A percentile compares a stretch with the other conserved stretches of the same genome.
Evolutionary conservation across 2,888 invertebrate species (phyloP).

Genomic region (Sepiola atlantica): DNA sequence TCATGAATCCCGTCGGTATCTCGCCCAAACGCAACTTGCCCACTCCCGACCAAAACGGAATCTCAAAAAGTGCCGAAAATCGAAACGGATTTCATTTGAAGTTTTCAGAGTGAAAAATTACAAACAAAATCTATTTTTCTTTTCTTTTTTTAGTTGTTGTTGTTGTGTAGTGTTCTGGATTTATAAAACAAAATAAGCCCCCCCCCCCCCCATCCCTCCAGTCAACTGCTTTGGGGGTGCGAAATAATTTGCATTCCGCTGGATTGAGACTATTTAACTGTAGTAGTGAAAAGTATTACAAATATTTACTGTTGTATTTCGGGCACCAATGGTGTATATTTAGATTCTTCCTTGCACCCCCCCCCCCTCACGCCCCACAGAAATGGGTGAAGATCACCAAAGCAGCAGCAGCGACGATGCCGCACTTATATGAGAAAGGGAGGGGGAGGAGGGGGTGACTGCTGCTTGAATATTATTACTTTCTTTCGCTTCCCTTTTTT

Average conservation of each 20-base stretch:
- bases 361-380: background rate
- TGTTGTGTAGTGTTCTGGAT: too few relatives aligned
- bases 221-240: background rate
- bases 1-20: too few relatives aligned
- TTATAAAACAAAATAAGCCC: too few relatives aligned
- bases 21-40: too few relatives aligned
- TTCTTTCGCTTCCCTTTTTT: too few relatives aligned
- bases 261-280: background rate
- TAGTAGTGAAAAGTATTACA: background rate
- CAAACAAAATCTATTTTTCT: too few relatives aligned
- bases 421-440: background rate
- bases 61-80: too few relatives aligned
- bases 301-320: constrained; percentile 3
- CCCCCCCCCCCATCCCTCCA: too few relatives aligned
- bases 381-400: background rate
- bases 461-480: background rate
- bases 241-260: background rate
- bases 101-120: too few relatives aligned
- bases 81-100: too few relatives aligned
- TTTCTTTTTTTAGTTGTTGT: too few relatives aligned
- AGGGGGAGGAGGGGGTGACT: background rate
- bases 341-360: background rate
- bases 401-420: background rate
- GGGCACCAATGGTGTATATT: background rate
- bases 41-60: too few relatives aligned